Percentiles rank a stretch among this genome's conserved stretches.
Conservation (phyloP, 2,888 invertebrate genomes). For the Temnothorax ravouxi region DNA sequence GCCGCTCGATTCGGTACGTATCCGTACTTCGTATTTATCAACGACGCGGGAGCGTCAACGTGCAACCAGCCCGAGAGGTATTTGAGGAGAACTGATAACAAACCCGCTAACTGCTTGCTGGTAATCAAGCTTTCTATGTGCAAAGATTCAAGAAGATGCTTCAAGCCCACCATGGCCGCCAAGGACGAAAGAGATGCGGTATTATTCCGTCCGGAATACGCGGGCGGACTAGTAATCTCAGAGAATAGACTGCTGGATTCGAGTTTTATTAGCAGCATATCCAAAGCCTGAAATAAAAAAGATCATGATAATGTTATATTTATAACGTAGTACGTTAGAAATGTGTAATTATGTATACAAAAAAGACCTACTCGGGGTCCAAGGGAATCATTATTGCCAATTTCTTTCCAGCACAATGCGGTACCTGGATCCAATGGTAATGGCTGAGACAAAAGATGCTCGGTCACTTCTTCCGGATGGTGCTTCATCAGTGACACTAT, state of each 20-base stretch:
- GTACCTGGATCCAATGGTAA: conserved; percentile 81
- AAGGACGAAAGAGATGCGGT: conserved; percentile 79
- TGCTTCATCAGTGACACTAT: conserved; percentile 79
- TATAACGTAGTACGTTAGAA: background rate
- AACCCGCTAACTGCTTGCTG: conserved; percentile 72
- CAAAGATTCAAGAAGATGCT: conserved; percentile 78
- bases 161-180: conserved; percentile 79
- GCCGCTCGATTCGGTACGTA: conserved; percentile 83
- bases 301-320: background rate
- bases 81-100: conserved; percentile 78
- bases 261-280: conserved; percentile 77
- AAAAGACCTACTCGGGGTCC: conserved; percentile 73
- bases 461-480: conserved; percentile 80
- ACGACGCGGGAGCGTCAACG: conserved; percentile 81
- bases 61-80: conserved; percentile 82
- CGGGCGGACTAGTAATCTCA: conserved; percentile 64
- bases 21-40: conserved; percentile 81
- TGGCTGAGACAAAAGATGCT: conserved; percentile 81
- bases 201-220: conserved; percentile 71
- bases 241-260: conserved; percentile 78
- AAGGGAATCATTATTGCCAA: conserved; percentile 77
- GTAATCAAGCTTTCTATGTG: conserved; percentile 77
- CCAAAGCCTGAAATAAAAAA: conserved; percentile 73
- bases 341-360: background rate
- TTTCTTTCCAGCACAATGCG: conserved; percentile 82